Conservation (phyloP, 2,888 invertebrate genomes). For the Sphaeridia pumilis region DNA sequence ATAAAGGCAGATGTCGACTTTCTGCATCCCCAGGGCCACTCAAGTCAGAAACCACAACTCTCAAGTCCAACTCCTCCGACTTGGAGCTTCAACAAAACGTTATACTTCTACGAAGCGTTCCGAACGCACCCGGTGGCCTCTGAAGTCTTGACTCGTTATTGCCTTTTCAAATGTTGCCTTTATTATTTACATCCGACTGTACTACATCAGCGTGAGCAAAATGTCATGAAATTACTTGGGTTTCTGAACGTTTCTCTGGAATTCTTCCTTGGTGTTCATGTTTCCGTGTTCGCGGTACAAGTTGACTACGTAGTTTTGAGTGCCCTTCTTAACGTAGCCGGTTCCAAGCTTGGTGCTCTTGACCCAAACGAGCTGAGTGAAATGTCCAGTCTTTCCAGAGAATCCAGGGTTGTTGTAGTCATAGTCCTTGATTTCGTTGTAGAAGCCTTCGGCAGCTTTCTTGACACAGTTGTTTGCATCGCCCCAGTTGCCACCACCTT, state of each 20-base stretch:
- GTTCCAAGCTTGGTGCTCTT: background rate
- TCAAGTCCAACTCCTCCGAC: no score
- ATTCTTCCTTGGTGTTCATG: background rate
- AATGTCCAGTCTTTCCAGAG: background rate
- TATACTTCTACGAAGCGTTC: no score
- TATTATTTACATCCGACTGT: background rate
- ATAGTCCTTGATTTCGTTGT: slow-evolving; percentile 3
- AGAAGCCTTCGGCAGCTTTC: background rate
- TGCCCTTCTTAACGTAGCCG: background rate
- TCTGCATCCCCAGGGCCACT: no score
- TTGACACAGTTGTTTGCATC: background rate
- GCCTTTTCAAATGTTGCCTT: background rate
- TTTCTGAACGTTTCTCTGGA: background rate
- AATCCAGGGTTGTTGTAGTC: background rate
- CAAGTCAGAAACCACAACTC: no score
- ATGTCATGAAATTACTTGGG: background rate
- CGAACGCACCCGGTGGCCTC: no score
- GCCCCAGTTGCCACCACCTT: background rate
- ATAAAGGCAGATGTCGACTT: no score
- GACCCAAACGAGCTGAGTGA: slow-evolving; percentile 3
- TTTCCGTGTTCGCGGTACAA: background rate
- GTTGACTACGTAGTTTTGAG: background rate
- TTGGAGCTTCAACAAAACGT: no score
- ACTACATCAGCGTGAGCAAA: background rate
- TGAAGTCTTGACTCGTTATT: no score